Evolutionary conservation across 2,797 vertebrate species (phyloP), one percentile per base, ranked within the genome.

Genomic region (Graptemys geographica): DNA sequence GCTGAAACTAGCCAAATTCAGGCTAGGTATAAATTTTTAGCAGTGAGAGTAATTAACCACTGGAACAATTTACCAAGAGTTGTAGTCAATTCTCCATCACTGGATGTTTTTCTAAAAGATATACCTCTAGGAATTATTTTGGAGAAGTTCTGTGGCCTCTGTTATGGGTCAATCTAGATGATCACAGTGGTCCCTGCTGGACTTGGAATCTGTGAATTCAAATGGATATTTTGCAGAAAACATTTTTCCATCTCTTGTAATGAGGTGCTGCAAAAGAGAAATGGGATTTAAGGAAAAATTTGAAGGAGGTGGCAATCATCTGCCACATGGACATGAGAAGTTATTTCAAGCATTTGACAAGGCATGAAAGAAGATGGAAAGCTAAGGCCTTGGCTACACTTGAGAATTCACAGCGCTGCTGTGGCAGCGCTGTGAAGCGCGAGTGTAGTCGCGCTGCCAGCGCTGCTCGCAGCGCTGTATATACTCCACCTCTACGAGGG

Each of bases 331-430:
- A 59, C 19, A 57, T 78, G 74, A 65, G 81, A 78, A 51, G 47
- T 41, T 80, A 49, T 81, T 81, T 72, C 78, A 74, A 21, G 62
- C 0, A 0, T 86, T 88, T 78, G 74, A 55, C 2, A 0, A 62
- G 90, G 74, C 9, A 49, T 1, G 37, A 72, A 72, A 57, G 92
- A 86, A 84, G 41, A n/a, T 81, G 57, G 15, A 52, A 57, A 94
- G 19, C 0, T 23, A 23, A 0, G 41, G 41, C 41, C 41, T 41
- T 41, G 41, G 41, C 41, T 41, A 41, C 41, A 5, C 41, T 41
- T 5, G 41, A 41, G 41, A 41, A 41, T 41, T 41, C 41, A 41
- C 41, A 41, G 41, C 37, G 37, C 37, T 37, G 37, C 41, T 4
- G 41, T 41, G 41, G 41, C 41, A 41, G 41, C 4, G 41, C 41